Base-by-base conservation (phyloP, 2,888 invertebrate species). In the Hyalella azteca region DNA sequence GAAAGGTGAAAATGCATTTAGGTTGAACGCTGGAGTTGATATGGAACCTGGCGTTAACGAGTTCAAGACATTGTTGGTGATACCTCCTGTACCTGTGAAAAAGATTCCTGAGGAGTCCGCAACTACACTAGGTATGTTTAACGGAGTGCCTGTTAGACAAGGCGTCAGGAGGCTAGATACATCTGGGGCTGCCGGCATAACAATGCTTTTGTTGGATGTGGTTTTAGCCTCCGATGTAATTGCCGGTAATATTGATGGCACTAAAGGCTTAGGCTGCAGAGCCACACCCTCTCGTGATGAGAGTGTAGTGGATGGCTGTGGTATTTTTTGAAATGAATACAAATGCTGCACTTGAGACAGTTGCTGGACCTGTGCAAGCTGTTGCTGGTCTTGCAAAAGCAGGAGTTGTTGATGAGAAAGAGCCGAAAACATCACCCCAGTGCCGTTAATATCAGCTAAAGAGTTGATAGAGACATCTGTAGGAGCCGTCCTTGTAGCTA, bases 351-450 rank as follows among this genome's bases (percentile, higher is more conserved):
- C 36, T 36, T 66, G 66, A 7, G 66, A 66, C 19, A 66, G 66
- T 19, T 66, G 66, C n/a, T 66, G 66, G 66, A 66, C 32, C 19
- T 66, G 66, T 39, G 66, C 66, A 32, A 66, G 36, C 66, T 66
- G 66, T 19, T 66, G 66, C 36, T 66, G 66, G 4, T 66, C 66
- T 66, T 66, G 66, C 66, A 66, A 15, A 5, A 66, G n/a, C 36
- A 66, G 66, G 3, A 66, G 26, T 39, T 66, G 66, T 22, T 66
- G 66, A 2, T 66, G 66, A 66, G 66, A 66, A 32, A 66, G 36
- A 36, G 66, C 66, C 1, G 66, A 66, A 1, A 66, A 36, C 36
- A 66, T 39, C 7, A 66, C 36, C 4, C 66, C 66, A 3, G 66
- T 39, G 36, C 36, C 29, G 36, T 15, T 19, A 36, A n/a, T 29